phyloP scores from a whole-genome alignment of 2,888 invertebrate species.

The Brachycybe producta region DNA sequence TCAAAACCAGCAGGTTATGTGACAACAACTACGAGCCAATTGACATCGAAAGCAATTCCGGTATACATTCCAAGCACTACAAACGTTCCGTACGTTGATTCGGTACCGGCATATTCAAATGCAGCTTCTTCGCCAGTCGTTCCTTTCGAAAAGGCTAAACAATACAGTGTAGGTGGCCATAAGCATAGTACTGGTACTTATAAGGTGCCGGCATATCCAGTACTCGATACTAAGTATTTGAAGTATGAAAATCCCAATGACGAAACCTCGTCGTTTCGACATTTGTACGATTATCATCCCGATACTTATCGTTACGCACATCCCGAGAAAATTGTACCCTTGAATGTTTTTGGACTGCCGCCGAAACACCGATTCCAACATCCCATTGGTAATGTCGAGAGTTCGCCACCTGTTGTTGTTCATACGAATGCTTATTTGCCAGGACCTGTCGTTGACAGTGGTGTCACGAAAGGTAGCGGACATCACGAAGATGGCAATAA shows the following conservation, averaged over 20 bases:
- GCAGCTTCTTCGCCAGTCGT: no score
- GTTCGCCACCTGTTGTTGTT: constrained; percentile 3
- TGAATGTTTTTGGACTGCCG: constrained; percentile 11
- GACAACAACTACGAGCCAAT: no score
- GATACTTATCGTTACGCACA: constrained; percentile 3
- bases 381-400: constrained; percentile 1
- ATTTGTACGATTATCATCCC: constrained; percentile 10
- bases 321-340: background rate
- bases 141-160: no score
- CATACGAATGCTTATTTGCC: background rate
- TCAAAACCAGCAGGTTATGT: no score
- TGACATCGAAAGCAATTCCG: no score
- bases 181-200: no score
- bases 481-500: constrained; percentile 2
- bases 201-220: constrained; percentile 1
- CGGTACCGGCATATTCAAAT: no score
- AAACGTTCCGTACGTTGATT: no score
- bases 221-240: background rate
- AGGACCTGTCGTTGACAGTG: constrained; percentile 1
- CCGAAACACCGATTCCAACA: constrained; percentile 2
- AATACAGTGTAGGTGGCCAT: no score
- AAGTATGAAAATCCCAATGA: constrained; percentile 8
- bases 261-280: background rate
- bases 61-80: no score
- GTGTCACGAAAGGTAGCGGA: constrained; percentile 5